These are phyloP conservation scores for Cosmorhoe ocellata DNA, from an alignment of 2,888 invertebrate species.

Conservation along the genomic window DNA sequence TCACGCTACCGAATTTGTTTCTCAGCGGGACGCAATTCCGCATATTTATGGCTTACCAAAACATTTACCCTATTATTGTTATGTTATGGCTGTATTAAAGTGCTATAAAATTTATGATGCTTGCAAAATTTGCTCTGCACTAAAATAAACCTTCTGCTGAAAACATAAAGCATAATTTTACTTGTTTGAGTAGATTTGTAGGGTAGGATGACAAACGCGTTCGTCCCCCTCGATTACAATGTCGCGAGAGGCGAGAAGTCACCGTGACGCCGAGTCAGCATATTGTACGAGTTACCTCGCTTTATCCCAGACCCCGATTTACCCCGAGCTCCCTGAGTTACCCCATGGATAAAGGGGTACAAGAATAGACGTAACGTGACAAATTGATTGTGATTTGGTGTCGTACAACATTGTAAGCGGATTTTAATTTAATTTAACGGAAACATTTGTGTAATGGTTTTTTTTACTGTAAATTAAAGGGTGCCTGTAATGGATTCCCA, in stretches of 20 bases:
- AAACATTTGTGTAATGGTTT: constrained; percentile 41
- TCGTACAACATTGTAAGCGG: constrained; percentile 60
- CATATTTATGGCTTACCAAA: constrained; percentile 81
- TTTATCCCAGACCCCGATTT: background rate
- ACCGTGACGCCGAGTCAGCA: constrained; percentile 71
- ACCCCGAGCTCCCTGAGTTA: constrained; percentile 5
- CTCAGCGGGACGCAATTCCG: constrained; percentile 65
- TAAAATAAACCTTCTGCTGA: constrained; percentile 31
- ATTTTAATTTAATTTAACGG: constrained; percentile 58
- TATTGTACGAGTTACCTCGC: constrained; percentile 58
- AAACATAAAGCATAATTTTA: constrained; percentile 35
- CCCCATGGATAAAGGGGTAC: constrained; percentile 61
- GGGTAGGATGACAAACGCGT: constrained; percentile 73
- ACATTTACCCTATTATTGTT: constrained; percentile 82
- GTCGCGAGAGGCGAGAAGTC: constrained; percentile 69
- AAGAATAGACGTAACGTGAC: constrained; percentile 61
- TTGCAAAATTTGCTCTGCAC: constrained; percentile 49
- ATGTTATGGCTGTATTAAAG: constrained; percentile 80
- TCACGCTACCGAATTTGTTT: constrained; percentile 62
- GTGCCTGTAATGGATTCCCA: background rate
- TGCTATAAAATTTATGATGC: constrained; percentile 79
- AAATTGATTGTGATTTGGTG: constrained; percentile 74
- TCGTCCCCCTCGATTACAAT: constrained; percentile 75
- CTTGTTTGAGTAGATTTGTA: constrained; percentile 32
- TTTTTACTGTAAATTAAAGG: constrained; percentile 10